Conservation (phyloP, 2,113 vertebrate species). For the Erythrolamprus reginae region DNA sequence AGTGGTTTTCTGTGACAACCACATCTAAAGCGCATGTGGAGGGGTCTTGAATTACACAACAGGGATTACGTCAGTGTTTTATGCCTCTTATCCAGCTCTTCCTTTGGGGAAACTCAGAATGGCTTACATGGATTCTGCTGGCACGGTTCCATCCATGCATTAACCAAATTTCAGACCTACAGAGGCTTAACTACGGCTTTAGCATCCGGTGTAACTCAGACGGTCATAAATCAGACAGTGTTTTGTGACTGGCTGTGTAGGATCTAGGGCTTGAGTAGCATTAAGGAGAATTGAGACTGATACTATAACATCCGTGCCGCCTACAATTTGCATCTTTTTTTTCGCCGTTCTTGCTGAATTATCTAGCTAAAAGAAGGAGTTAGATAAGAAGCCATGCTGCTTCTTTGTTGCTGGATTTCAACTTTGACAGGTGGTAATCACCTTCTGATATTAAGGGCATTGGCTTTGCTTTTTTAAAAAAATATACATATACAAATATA, state of each 20-base stretch:
- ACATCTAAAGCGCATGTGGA: background rate
- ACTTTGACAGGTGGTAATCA: conserved; percentile 13
- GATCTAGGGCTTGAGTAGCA: conserved; percentile 17
- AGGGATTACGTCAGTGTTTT: background rate
- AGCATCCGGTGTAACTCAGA: background rate
- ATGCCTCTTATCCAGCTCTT: background rate
- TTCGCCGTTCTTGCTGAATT: conserved; percentile 50
- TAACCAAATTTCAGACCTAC: background rate
- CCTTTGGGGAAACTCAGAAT: background rate
- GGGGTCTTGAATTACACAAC: background rate
- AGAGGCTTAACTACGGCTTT: background rate
- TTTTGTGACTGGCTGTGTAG: conserved; percentile 32
- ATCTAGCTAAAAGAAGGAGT: conserved; percentile 62
- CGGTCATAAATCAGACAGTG: conserved; percentile 37
- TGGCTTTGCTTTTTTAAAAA: background rate
- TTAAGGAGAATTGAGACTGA: conserved; percentile 20
- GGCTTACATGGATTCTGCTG: background rate
- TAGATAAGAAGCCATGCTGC: conserved; percentile 60
- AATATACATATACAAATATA: no score
- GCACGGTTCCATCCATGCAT: background rate
- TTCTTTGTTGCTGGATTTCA: conserved; percentile 58
- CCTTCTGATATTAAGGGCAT: background rate
- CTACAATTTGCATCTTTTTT: conserved; percentile 42
- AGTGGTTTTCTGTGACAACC: background rate
- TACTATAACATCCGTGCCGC: conserved; percentile 44